Conservation (phyloP, 2,113 vertebrate genomes). For the Sinocyclocheilus anshuiensis region DNA sequence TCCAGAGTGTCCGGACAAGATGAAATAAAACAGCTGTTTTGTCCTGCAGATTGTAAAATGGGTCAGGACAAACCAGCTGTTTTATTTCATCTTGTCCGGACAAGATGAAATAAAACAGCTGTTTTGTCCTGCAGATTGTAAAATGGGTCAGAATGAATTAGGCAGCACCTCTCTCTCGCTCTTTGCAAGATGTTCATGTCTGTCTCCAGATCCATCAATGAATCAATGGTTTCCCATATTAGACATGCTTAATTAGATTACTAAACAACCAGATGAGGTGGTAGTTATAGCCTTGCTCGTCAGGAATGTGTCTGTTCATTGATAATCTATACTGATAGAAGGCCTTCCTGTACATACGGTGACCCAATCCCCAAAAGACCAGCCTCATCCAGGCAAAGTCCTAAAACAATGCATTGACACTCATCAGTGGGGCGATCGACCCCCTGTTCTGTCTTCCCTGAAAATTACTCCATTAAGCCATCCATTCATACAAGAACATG, state of each 20-base stretch:
- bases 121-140: too few relatives aligned
- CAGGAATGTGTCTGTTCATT: slow-evolving; percentile 24
- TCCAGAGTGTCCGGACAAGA: neutral
- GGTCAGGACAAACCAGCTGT: too few relatives aligned
- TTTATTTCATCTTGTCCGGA: too few relatives aligned
- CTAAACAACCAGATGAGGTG: slow-evolving; percentile 8
- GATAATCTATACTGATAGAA: slow-evolving; percentile 12
- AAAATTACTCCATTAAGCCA: slow-evolving; percentile 68
- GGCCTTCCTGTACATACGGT: slow-evolving; percentile 4
- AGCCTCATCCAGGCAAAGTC: neutral
- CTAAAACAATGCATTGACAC: slow-evolving; percentile 69
- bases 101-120: too few relatives aligned
- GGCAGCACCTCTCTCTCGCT: too few relatives aligned
- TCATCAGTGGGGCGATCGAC: slow-evolving; percentile 65
- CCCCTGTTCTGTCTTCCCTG: slow-evolving; percentile 63
- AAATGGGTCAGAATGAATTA: too few relatives aligned
- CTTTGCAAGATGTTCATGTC: neutral
- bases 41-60: too few relatives aligned
- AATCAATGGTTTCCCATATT: slow-evolving; percentile 11
- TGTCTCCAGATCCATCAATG: slow-evolving; percentile 8
- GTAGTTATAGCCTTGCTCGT: slow-evolving; percentile 22
- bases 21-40: neutral
- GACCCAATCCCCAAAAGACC: slow-evolving; percentile 20
- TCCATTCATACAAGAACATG: slow-evolving; percentile 59
- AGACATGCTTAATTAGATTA: slow-evolving; percentile 25